Conservation (phyloP, 2,797 vertebrate species). For the Siniperca undulata region DNA sequence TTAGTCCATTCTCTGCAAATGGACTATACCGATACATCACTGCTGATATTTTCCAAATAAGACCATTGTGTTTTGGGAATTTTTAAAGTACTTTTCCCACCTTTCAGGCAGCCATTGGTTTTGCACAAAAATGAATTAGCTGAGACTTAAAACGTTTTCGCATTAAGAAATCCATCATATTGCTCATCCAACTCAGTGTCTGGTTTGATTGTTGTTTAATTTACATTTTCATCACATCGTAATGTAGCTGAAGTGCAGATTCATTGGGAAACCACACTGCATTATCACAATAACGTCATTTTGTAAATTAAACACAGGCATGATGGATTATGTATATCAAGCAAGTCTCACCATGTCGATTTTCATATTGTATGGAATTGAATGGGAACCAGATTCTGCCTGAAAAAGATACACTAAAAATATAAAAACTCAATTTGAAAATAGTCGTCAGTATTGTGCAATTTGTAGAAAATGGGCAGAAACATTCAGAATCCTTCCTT, state of each 20-base stretch:
- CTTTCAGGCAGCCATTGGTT: neutral
- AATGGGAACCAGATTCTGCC: constrained; percentile 4
- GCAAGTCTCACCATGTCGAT: constrained; percentile 6
- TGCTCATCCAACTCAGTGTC: neutral
- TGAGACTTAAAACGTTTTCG: neutral
- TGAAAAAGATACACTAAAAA: neutral
- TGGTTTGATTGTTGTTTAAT: neutral
- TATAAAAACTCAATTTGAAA: neutral
- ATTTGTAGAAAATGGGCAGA: constrained; percentile 58
- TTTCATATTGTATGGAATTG: neutral
- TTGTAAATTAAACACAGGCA: neutral
- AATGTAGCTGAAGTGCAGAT: neutral
- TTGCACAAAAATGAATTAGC: constrained; percentile 2
- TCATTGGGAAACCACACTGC: neutral
- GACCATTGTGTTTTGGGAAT: constrained; percentile 1
- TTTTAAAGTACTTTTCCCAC: neutral
- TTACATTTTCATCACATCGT: neutral
- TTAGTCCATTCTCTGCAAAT: constrained; percentile 53
- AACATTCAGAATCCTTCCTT: constrained; percentile 45
- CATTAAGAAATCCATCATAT: constrained; percentile 11
- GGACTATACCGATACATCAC: neutral
- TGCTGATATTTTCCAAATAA: constrained; percentile 27
- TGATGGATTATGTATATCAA: constrained; percentile 3
- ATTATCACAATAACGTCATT: neutral
- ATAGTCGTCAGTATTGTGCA: neutral